Percentiles rank a stretch among this genome's conserved stretches.
These are phyloP conservation scores for Passerina amoena DNA, from an alignment of 2,113 vertebrate species.

Conservation along the genomic window DNA sequence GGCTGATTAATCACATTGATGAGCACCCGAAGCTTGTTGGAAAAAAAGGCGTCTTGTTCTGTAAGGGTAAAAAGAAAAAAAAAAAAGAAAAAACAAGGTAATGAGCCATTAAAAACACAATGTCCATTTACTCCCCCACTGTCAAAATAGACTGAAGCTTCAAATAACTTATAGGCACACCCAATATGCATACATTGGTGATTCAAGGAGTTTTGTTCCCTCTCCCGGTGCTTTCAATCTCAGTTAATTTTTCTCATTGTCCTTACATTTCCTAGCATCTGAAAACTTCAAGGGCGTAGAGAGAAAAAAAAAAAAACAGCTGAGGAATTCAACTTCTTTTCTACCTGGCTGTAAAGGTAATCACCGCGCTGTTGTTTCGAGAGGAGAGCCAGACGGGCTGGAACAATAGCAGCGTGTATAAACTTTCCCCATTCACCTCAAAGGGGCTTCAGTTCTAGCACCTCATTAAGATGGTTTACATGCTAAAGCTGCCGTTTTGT, in stretches of 20 bases:
- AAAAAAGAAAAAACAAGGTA: neutral
- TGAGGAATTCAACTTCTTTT: constrained; percentile 39
- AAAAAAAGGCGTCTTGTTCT: neutral
- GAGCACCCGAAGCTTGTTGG: neutral
- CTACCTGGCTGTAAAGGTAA: constrained; percentile 27
- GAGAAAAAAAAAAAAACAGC: neutral
- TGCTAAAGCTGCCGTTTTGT: constrained; percentile 25
- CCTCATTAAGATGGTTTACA: constrained; percentile 50
- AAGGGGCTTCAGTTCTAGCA: constrained; percentile 36
- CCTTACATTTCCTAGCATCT: neutral
- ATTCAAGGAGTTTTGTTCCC: neutral
- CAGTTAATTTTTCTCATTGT: neutral
- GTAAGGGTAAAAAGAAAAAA: neutral
- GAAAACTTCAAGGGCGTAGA: neutral
- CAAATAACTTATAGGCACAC: neutral
- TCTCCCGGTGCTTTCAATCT: neutral
- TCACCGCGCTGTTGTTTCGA: constrained; percentile 15
- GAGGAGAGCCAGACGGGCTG: constrained; percentile 31
- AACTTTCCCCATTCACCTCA: constrained; percentile 60
- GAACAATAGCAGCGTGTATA: constrained; percentile 26
- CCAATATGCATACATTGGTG: neutral
- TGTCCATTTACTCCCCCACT: neutral
- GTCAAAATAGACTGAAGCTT: neutral
- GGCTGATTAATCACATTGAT: constrained; percentile 22
- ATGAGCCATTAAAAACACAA: constrained; percentile 24